Evolutionary conservation across 2,797 vertebrate species (phyloP), one percentile per base, ranked within the genome.

Genomic region (Sebastiscus albofasciatus): DNA sequence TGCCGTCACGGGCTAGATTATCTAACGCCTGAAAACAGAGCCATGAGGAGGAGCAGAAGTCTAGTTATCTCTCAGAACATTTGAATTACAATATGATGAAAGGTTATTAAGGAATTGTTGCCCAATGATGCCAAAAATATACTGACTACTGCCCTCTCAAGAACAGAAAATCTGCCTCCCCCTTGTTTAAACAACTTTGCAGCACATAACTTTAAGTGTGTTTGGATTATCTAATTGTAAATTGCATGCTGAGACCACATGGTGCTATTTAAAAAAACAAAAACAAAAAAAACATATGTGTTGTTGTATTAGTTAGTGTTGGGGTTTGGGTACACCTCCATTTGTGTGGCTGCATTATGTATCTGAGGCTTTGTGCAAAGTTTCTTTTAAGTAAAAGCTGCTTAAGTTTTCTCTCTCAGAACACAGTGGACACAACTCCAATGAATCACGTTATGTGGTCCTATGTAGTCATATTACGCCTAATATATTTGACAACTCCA

Each of bases 71-170:
- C 11, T 36, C 34, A 12, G 34, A 36, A 36, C 34, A 12, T 11
- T 36, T 36, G 34, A 36, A 36, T 36, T 36, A 36, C 34, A 36
- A 36, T 36, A 36, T 36, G 4, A 4, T 36, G 34, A 36, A 36
- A 36, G 34, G 34, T 36, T 12, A 5, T 12, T 36, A 36, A 12
- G 34, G 34, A 4, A 12, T 36, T 36, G 4, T 36, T 36, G 34
- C 34, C 11, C 11, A 36, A 36, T 36, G 34, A 36, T 36, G 34
- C 34, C 34, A 11, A 34, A 33, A 2, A 36, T 4, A 36, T 36
- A 4, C 34, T 36, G 34, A 0, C 11, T 36, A 36, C 34, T 36
- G 34, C 0, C 31, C 4, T 55, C 6, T 55, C 7, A 1, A 26
- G 6, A 46, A 14, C 9, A 22, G 18, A n/a, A 8, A 1, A 31